A percentile compares a stretch with the other conserved stretches of the same genome.
phyloP scores from a whole-genome alignment of 2,888 invertebrate species.

The Cantharis rustica region DNA sequence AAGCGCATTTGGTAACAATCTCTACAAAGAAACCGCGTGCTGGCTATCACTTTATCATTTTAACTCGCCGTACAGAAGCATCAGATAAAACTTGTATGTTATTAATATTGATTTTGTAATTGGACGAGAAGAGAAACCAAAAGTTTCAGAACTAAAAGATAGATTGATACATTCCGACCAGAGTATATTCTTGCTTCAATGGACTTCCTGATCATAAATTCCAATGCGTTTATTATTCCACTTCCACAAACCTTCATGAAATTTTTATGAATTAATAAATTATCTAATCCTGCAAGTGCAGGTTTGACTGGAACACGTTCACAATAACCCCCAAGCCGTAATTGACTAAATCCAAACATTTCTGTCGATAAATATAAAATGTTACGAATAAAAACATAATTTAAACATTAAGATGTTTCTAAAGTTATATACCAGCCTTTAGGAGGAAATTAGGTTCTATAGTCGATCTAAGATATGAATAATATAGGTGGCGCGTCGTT shows the following conservation, averaged over 20 bases:
- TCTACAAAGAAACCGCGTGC: slow-evolving; percentile 15
- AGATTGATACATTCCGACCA: neutral
- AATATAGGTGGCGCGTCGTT: too few species aligned
- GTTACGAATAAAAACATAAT: too few species aligned
- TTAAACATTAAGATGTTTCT: too few species aligned
- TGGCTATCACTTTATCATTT: slow-evolving; percentile 15
- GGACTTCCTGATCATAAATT: neutral
- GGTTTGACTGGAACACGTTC: neutral
- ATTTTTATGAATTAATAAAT: neutral
- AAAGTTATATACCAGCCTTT: too few species aligned
- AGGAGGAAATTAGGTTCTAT: too few species aligned
- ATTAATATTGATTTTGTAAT: slow-evolving; percentile 8
- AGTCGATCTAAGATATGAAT: too few species aligned
- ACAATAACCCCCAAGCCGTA: neutral
- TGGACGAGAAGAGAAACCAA: neutral
- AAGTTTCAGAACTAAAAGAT: neutral
- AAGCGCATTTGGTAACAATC: slow-evolving; percentile 3
- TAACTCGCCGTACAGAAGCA: slow-evolving; percentile 13
- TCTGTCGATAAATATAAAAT: too few species aligned
- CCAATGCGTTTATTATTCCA: neutral
- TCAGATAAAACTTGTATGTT: slow-evolving; percentile 7
- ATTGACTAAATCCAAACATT: too few species aligned
- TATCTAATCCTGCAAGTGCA: neutral
- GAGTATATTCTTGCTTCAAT: neutral
- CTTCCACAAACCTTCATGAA: neutral